phyloP scores from a whole-genome alignment of 2,888 invertebrate genomes.

The Polylopha cassiicola region DNA sequence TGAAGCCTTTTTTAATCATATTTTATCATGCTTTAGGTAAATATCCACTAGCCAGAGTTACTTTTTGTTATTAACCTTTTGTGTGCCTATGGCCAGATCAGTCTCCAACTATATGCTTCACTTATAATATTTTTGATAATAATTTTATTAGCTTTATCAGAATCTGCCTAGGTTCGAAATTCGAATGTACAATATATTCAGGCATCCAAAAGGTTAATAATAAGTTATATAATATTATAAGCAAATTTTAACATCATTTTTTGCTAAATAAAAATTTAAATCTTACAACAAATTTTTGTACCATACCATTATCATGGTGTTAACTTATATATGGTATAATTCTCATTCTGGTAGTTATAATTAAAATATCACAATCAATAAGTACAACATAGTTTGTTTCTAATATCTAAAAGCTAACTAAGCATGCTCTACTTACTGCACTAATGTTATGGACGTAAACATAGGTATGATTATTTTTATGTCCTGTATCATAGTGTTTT shows the following conservation, averaged over 20 bases:
- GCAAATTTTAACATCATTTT: slow-evolving; percentile 10
- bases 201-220: too few species aligned
- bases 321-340: slow-evolving; percentile 7
- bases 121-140: background rate
- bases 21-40: too few species aligned
- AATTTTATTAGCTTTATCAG: slow-evolving; percentile 1
- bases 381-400: slow-evolving; percentile 20
- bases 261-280: slow-evolving; percentile 9
- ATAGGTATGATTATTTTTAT: slow-evolving; percentile 16
- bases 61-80: too few species aligned
- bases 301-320: too few species aligned
- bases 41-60: too few species aligned
- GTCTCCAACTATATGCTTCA: too few species aligned
- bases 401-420: slow-evolving; percentile 23
- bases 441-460: slow-evolving; percentile 28
- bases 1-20: slow-evolving; percentile 8
- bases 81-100: too few species aligned
- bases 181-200: too few species aligned
- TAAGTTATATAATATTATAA: slow-evolving; percentile 8
- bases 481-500: too few species aligned
- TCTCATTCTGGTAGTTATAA: slow-evolving; percentile 6
- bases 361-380: slow-evolving; percentile 19
- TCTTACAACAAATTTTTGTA: slow-evolving; percentile 14
- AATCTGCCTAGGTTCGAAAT: too few species aligned
- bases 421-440: slow-evolving; percentile 24